A percentile compares a stretch with the other conserved stretches of the same genome.
phyloP scores from a whole-genome alignment of 92 coral and sea anemone genomes.

The Epizoanthus scotinus region DNA sequence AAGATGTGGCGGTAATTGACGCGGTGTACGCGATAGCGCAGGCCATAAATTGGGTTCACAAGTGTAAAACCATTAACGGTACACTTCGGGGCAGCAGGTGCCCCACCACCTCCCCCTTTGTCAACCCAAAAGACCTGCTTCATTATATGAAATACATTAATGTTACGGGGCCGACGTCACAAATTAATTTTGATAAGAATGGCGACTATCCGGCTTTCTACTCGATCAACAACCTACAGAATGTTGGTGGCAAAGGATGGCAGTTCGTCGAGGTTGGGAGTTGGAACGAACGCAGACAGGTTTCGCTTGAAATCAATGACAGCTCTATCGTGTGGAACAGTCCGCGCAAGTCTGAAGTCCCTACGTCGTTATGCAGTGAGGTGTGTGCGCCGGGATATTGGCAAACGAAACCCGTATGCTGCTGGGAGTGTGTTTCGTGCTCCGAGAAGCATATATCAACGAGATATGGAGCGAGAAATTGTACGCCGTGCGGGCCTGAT shows the following conservation, averaged over 20 bases:
- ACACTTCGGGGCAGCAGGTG: conserved; percentile 40
- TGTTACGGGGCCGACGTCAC: conserved; percentile 48
- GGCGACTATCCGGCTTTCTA: conserved; percentile 69
- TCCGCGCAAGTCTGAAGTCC: conserved; percentile 43
- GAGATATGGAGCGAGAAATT: conserved; percentile 52
- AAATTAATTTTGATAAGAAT: conserved; percentile 63
- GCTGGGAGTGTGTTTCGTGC: conserved; percentile 85
- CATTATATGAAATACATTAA: conserved; percentile 53
- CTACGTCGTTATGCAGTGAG: conserved; percentile 75
- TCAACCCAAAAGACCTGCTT: conserved; percentile 56
- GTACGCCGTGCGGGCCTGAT: conserved; percentile 64
- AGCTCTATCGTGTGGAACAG: conserved; percentile 60
- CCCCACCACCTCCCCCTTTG: conserved; percentile 50
- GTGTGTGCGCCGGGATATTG: conserved; percentile 69
- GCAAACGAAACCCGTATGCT: conserved; percentile 69
- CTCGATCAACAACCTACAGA: conserved; percentile 65
- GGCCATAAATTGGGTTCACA: conserved; percentile 70
- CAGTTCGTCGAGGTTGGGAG: conserved; percentile 64
- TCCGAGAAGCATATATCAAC: conserved; percentile 51
- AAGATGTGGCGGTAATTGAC: conserved; percentile 73
- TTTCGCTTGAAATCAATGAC: conserved; percentile 48
- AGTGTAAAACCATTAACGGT: conserved; percentile 54
- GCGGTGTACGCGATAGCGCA: conserved; percentile 94
- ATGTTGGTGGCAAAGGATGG: conserved; percentile 53
- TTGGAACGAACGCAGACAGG: conserved; percentile 53